Evolutionary conservation across 2,113 vertebrate species (phyloP).

Genomic region (Phoenicopterus ruber): DNA sequence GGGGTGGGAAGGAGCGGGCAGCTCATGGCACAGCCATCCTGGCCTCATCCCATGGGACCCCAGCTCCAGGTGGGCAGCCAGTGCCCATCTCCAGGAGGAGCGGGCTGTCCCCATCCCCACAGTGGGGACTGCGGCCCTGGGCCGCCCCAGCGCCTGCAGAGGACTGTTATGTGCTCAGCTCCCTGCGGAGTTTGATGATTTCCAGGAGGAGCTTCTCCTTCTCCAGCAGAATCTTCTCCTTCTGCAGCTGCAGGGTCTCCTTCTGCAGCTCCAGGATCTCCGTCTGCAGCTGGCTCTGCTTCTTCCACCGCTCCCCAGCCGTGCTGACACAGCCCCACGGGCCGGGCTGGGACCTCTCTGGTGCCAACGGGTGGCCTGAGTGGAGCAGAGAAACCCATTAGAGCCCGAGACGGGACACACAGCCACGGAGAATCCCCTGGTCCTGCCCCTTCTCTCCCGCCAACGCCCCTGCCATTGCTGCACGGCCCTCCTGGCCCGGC

Average conservation of each 20-base stretch:
- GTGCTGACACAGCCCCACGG: neutral
- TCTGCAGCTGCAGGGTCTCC: neutral
- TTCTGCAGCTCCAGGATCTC: neutral
- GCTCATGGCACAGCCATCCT: no score
- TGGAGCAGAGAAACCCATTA: neutral
- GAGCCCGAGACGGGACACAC: neutral
- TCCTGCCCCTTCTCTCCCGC: neutral
- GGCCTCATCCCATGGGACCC: no score
- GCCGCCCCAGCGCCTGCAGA: neutral
- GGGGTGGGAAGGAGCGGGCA: neutral
- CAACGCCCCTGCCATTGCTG: neutral
- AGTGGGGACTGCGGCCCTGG: neutral
- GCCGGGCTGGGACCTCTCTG: neutral
- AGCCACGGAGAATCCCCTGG: neutral
- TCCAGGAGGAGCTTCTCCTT: neutral
- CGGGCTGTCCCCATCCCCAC: neutral
- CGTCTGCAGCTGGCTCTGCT: neutral
- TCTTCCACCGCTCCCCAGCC: neutral
- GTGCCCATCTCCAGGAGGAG: neutral
- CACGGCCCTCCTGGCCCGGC: neutral
- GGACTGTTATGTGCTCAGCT: neutral
- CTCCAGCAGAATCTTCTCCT: neutral
- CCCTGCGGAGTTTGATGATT: neutral
- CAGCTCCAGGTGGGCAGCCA: neutral
- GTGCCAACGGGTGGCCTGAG: neutral